phyloP scores from a whole-genome alignment of 1,140 invertebrate genomes.

The Calliphora vicina region DNA sequence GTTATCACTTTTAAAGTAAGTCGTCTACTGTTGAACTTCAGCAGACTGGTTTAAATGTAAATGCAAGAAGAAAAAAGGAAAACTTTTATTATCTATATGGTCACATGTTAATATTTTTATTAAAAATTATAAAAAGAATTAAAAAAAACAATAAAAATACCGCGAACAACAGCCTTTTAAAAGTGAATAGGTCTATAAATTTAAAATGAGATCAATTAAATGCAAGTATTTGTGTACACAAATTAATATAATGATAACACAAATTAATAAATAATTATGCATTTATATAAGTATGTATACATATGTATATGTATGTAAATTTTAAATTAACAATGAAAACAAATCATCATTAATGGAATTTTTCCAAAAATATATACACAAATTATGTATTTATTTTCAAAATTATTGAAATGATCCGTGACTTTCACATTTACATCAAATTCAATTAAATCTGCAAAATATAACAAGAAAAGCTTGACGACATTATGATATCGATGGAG shows the following conservation, averaged over 20 bases:
- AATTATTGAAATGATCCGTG: too few relatives aligned
- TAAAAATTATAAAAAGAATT: neutral
- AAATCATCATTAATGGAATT: neutral
- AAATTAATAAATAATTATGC: neutral
- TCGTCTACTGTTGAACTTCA: neutral
- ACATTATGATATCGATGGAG: too few relatives aligned
- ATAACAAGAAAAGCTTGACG: too few relatives aligned
- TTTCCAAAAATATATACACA: too few relatives aligned
- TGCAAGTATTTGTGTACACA: neutral
- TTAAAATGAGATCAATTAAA: neutral
- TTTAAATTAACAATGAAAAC: neutral
- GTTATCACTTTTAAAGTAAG: conserved; percentile 14
- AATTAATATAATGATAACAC: conserved; percentile 7
- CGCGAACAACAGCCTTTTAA: neutral
- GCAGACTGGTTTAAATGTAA: neutral
- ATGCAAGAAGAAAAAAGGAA: neutral
- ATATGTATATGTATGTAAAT: neutral
- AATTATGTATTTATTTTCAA: too few relatives aligned
- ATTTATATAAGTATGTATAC: too few relatives aligned
- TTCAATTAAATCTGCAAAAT: too few relatives aligned
- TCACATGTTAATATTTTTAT: conserved; percentile 26
- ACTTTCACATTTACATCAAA: too few relatives aligned
- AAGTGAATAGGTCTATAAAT: neutral
- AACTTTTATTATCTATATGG: neutral
- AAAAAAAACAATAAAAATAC: neutral